phyloP scores from a whole-genome alignment of 2,113 vertebrate genomes.

The Eublepharis macularius region DNA sequence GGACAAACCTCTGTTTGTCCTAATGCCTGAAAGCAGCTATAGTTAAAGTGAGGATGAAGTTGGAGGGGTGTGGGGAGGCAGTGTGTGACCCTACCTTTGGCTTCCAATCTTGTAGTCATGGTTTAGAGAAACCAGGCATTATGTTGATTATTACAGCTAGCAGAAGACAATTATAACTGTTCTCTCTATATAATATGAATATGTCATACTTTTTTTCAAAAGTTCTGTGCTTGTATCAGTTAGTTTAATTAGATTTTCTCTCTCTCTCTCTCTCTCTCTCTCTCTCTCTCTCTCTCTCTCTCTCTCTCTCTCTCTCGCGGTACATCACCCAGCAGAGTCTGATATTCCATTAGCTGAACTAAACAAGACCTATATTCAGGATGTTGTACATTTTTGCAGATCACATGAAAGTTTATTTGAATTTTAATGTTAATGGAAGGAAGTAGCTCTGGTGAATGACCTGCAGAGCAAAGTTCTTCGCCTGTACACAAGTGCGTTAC shows the following conservation, averaged over 20 bases:
- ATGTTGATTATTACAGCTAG: not conserved
- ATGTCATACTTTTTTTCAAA: too few relatives aligned
- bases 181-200: not conserved
- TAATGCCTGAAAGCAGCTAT: not conserved
- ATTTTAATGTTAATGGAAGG: conserved; percentile 63
- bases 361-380: conserved; percentile 11
- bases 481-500: conserved; percentile 55
- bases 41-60: not conserved
- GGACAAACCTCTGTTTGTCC: not conserved
- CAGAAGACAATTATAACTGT: not conserved
- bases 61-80: not conserved
- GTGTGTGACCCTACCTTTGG: not conserved
- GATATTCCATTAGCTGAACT: conserved; percentile 36
- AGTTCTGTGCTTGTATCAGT: too few relatives aligned
- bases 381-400: conserved; percentile 44
- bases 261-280: too few relatives aligned
- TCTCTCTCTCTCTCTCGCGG: not conserved
- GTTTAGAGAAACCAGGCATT: not conserved
- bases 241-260: too few relatives aligned
- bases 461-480: conserved; percentile 46
- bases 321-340: not conserved
- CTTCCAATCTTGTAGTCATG: not conserved
- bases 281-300: too few relatives aligned
- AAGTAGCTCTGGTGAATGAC: conserved; percentile 49
- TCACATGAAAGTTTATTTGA: conserved; percentile 51